These are phyloP conservation scores for Dufourea novaeangliae DNA, from an alignment of 1,140 invertebrate species.

Conservation along the genomic window DNA sequence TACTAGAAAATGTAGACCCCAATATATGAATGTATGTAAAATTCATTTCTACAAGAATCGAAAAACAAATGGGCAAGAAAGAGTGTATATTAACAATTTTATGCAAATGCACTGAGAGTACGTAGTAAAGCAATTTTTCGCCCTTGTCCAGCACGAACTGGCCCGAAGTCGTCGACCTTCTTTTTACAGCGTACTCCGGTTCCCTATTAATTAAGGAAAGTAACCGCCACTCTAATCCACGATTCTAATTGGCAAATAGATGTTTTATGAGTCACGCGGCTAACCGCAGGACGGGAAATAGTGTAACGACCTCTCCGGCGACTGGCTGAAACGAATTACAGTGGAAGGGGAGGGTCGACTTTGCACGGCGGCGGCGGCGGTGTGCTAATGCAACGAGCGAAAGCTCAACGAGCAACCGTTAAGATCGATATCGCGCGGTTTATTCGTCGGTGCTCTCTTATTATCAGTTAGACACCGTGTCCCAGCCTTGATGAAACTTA, in stretches of 20 bases:
- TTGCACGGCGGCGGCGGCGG: background rate
- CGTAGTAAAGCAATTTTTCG: background rate
- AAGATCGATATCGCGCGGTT: slow-evolving; percentile 8
- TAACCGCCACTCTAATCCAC: slow-evolving; percentile 2
- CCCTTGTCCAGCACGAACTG: background rate
- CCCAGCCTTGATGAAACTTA: background rate
- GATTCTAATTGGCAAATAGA: slow-evolving; percentile 8
- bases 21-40: too few species aligned
- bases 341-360: background rate
- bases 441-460: background rate
- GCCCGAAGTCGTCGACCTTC: background rate
- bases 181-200: background rate
- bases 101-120: background rate
- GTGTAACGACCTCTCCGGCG: background rate
- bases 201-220: slow-evolving; percentile 4
- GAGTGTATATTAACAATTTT: background rate
- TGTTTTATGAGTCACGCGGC: background rate
- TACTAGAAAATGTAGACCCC: too few species aligned
- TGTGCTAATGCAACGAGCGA: background rate
- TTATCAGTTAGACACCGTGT: background rate
- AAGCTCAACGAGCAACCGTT: background rate
- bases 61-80: too few species aligned
- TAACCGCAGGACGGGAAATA: slow-evolving; percentile 1
- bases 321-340: background rate
- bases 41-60: too few species aligned